Evolutionary conservation across 2,888 invertebrate species (phyloP).

Genomic region (Plagodis dolabraria): DNA sequence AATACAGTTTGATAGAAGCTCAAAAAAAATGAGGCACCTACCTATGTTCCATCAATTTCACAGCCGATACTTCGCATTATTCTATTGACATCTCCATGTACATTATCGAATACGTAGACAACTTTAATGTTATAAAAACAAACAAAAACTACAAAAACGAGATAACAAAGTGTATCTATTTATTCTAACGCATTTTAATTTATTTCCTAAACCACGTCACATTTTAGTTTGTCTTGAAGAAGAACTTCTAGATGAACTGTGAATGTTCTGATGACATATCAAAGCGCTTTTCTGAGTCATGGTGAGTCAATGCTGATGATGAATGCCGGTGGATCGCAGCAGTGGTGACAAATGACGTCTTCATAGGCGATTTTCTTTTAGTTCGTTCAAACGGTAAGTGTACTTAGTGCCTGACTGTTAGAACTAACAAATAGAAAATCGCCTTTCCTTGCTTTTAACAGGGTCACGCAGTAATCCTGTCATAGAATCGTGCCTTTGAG

Average conservation of each 20-base stretch:
- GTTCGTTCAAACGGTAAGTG: no score
- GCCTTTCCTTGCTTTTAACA: slow-evolving; percentile 19
- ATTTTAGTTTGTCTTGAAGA: slow-evolving; percentile 7
- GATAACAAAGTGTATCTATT: slow-evolving; percentile 13
- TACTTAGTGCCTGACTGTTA: no score
- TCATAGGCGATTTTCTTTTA: no score
- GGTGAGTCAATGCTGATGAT: no score
- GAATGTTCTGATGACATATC: no score
- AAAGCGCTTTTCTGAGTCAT: no score
- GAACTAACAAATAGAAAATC: no score
- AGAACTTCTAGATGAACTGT: slow-evolving; percentile 13
- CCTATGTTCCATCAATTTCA: no score
- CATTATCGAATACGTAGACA: background rate
- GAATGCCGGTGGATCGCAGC: no score
- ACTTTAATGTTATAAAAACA: slow-evolving; percentile 9
- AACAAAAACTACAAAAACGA: slow-evolving; percentile 13
- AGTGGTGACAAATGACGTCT: no score
- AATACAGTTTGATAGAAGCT: slow-evolving; percentile 17
- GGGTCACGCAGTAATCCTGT: slow-evolving; percentile 21
- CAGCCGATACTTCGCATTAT: slow-evolving; percentile 17
- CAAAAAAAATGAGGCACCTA: slow-evolving; percentile 1
- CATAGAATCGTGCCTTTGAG: slow-evolving; percentile 6
- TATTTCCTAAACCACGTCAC: no score
- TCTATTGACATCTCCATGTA: slow-evolving; percentile 7
- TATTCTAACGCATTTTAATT: slow-evolving; percentile 10